A percentile compares a stretch with the other conserved stretches of the same genome.
Conservation (phyloP, 2,797 vertebrate species). For the Sebastes wilsoni region DNA sequence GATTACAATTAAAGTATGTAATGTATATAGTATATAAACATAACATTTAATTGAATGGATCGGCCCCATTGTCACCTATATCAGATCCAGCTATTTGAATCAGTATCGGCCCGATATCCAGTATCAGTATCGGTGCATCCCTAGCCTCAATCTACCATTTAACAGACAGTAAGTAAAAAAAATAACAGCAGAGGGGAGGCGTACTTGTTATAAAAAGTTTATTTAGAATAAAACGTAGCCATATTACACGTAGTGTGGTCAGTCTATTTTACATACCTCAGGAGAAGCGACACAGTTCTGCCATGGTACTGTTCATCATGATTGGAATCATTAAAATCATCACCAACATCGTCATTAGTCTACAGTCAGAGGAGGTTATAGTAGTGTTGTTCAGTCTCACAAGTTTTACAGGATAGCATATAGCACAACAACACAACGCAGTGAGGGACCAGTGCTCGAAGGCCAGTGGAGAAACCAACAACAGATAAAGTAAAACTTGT, state of each 20-base stretch:
- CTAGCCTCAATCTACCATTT: not conserved
- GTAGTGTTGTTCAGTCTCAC: constrained; percentile 89
- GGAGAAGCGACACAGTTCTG: constrained; percentile 87
- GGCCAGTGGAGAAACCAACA: constrained; percentile 77
- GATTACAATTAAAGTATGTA: no score
- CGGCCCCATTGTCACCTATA: no score
- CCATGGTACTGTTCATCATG: constrained; percentile 72
- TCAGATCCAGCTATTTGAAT: no score
- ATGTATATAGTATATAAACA: no score
- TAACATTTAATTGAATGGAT: no score
- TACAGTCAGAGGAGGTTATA: constrained; percentile 85
- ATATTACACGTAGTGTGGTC: constrained; percentile 88
- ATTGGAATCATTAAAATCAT: constrained; percentile 62
- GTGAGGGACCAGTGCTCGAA: constrained; percentile 80
- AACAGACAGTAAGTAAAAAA: not conserved
- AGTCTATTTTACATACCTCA: constrained; percentile 86
- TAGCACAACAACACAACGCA: constrained; percentile 85
- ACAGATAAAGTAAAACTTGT: constrained; percentile 67
- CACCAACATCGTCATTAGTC: constrained; percentile 59
- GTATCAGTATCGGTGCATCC: not conserved
- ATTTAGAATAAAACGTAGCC: constrained; percentile 89
- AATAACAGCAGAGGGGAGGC: not conserved
- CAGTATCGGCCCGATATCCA: not conserved
- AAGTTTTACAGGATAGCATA: constrained; percentile 88
- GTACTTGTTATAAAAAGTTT: constrained; percentile 85